A percentile compares a stretch with the other conserved stretches of the same genome.
These are phyloP conservation scores for Cryptotis parvus DNA, from an alignment of 2,113 vertebrate species.

Conservation along the genomic window DNA sequence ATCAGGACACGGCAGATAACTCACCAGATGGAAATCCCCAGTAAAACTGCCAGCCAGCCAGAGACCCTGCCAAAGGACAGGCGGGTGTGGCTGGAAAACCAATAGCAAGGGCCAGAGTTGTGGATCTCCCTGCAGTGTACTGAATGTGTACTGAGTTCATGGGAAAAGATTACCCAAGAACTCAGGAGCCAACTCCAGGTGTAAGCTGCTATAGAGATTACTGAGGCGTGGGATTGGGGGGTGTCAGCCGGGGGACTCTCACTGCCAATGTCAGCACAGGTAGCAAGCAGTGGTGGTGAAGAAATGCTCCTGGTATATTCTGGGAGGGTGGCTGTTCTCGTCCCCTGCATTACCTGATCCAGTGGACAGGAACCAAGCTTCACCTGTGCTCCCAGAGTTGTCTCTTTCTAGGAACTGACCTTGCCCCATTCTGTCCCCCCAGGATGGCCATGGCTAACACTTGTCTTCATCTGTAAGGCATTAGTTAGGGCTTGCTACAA, in stretches of 20 bases:
- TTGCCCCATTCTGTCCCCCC: slow-evolving; percentile 41
- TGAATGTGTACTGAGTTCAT: neutral
- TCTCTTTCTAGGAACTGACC: slow-evolving; percentile 53
- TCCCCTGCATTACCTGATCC: slow-evolving; percentile 58
- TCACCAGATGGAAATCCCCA: slow-evolving; percentile 29
- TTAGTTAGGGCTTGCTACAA: slow-evolving; percentile 60
- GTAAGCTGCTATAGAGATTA: neutral
- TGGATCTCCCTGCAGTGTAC: neutral
- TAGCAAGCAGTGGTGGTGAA: slow-evolving; percentile 54
- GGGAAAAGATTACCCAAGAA: neutral
- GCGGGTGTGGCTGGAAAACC: neutral
- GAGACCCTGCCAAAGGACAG: neutral
- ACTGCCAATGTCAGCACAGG: neutral
- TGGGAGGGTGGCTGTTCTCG: neutral
- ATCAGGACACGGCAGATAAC: slow-evolving; percentile 11
- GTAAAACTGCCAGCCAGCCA: slow-evolving; percentile 12
- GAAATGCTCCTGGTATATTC: slow-evolving; percentile 32
- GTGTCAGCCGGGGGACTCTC: neutral
- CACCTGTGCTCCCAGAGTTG: slow-evolving; percentile 37
- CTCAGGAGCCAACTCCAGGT: neutral
- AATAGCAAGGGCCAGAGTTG: neutral
- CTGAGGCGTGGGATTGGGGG: no score
- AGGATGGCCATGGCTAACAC: slow-evolving; percentile 50
- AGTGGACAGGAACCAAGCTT: slow-evolving; percentile 24
- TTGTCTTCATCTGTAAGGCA: slow-evolving; percentile 60